These are phyloP conservation scores for Oncorhynchus gorbuscha DNA, from an alignment of 2,113 vertebrate genomes.

Conservation along the genomic window DNA sequence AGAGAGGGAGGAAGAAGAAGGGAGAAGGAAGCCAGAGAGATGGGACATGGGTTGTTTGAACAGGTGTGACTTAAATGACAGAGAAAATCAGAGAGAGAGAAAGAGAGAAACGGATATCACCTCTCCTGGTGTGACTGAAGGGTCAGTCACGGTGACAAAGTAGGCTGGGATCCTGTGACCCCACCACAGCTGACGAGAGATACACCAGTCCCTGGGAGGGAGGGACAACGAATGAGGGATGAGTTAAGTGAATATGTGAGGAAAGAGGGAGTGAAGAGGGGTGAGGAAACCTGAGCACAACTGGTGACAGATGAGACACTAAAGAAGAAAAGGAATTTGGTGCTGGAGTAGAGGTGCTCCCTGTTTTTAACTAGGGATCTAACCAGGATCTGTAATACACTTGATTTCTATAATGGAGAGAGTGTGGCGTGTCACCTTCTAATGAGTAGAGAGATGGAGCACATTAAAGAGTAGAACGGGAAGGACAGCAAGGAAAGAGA, in stretches of 20 bases:
- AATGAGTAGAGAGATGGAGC: too few species aligned
- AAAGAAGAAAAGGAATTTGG: too few species aligned
- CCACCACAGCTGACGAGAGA: slow-evolving; percentile 93
- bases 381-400: too few species aligned
- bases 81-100: neutral
- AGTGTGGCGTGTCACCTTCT: too few species aligned
- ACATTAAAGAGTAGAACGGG: too few species aligned
- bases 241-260: neutral
- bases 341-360: too few species aligned
- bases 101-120: slow-evolving; percentile 53
- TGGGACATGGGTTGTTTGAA: neutral
- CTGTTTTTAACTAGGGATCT: too few species aligned
- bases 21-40: neutral
- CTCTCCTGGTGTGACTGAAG: slow-evolving; percentile 80
- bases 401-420: too few species aligned
- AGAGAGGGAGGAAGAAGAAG: too few species aligned
- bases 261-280: neutral
- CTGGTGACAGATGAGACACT: neutral
- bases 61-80: neutral
- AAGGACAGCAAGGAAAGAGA: too few species aligned
- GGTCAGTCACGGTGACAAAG: slow-evolving; percentile 80
- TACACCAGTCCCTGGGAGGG: slow-evolving; percentile 83
- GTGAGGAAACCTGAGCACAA: neutral
- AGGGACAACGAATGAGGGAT: neutral
- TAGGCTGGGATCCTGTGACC: slow-evolving; percentile 89